Conservation (phyloP, 2,113 vertebrate species). For the Thymallus thymallus region DNA sequence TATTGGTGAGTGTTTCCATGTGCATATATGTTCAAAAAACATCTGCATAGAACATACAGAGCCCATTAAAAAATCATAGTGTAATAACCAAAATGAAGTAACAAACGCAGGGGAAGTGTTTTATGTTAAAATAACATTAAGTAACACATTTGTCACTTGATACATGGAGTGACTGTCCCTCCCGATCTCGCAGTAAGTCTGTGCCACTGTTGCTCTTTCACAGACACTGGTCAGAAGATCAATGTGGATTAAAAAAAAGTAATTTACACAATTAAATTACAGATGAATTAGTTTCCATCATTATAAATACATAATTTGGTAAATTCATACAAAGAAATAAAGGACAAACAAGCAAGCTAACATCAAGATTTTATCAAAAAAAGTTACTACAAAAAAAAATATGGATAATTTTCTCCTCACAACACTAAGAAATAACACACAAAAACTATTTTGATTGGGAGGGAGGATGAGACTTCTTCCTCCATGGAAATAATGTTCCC, state of each 20-base stretch:
- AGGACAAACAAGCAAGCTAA: slow-evolving; percentile 40
- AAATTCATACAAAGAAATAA: slow-evolving; percentile 59
- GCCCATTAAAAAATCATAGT: neutral
- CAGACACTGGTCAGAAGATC: slow-evolving; percentile 18
- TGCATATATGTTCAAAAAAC: no score
- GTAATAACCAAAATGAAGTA: slow-evolving; percentile 25
- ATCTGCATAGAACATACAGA: neutral
- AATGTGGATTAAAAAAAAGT: slow-evolving; percentile 46
- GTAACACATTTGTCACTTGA: slow-evolving; percentile 70
- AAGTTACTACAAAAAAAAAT: slow-evolving; percentile 34
- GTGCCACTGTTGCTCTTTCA: neutral
- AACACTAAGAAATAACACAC: slow-evolving; percentile 40
- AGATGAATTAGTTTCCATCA: slow-evolving; percentile 61
- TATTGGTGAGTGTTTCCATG: neutral
- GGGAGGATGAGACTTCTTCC: neutral
- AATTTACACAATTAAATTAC: slow-evolving; percentile 63
- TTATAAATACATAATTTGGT: slow-evolving; percentile 78
- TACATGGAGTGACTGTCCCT: slow-evolving; percentile 56
- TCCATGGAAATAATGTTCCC: slow-evolving; percentile 27
- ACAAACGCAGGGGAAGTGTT: slow-evolving; percentile 66
- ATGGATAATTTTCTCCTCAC: slow-evolving; percentile 29
- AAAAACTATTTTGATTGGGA: slow-evolving; percentile 12
- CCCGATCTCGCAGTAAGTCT: neutral
- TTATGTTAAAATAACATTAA: slow-evolving; percentile 78
- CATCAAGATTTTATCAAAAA: slow-evolving; percentile 57